phyloP scores from a whole-genome alignment of 2,888 invertebrate species.

The Drosophila niveifrons region DNA sequence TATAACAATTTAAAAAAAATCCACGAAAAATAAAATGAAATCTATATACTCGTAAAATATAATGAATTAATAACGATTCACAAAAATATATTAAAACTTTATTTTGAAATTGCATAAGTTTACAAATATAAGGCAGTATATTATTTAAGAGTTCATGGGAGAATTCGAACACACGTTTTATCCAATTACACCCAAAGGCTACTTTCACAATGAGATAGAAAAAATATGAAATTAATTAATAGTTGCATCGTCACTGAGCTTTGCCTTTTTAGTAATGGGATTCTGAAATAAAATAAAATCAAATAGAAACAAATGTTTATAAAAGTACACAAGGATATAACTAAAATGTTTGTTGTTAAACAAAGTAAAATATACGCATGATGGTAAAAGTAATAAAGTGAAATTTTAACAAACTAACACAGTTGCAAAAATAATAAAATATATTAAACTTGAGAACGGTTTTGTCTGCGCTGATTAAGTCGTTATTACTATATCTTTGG shows the following conservation, averaged over 20 bases:
- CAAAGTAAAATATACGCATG: slow-evolving; percentile 7
- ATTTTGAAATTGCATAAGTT: slow-evolving; percentile 20
- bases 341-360: slow-evolving; percentile 41
- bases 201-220: neutral
- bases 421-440: slow-evolving; percentile 50
- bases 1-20: slow-evolving; percentile 41
- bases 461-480: slow-evolving; percentile 74
- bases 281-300: slow-evolving; percentile 59
- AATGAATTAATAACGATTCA: slow-evolving; percentile 12
- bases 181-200: neutral
- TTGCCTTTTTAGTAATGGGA: slow-evolving; percentile 72
- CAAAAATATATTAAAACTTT: slow-evolving; percentile 20
- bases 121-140: neutral
- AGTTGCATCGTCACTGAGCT: slow-evolving; percentile 75
- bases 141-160: neutral
- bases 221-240: slow-evolving; percentile 9
- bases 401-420: slow-evolving; percentile 27
- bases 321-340: slow-evolving; percentile 38
- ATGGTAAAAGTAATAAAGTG: slow-evolving; percentile 21
- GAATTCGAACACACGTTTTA: neutral
- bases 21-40: slow-evolving; percentile 24
- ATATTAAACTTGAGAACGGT: slow-evolving; percentile 41
- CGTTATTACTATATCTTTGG: slow-evolving; percentile 48
- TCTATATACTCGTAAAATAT: slow-evolving; percentile 36
- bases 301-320: slow-evolving; percentile 43